phyloP scores from a whole-genome alignment of 2,113 vertebrate species.

The Callaeas wilsoni region DNA sequence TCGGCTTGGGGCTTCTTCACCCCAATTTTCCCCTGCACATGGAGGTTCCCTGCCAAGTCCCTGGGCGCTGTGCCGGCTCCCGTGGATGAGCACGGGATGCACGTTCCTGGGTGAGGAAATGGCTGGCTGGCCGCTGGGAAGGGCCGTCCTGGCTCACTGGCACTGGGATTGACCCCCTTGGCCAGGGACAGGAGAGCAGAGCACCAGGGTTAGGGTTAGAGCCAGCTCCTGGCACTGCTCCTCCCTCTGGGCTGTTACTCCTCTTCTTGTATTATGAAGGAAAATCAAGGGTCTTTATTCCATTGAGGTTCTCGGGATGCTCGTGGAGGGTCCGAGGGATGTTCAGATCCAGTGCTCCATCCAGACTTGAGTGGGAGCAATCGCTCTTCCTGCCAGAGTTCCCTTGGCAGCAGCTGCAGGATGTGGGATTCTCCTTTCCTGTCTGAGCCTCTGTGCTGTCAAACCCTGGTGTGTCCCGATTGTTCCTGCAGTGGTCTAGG shows the following conservation, averaged over 20 bases:
- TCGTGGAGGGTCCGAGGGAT: background rate
- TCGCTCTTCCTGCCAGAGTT: background rate
- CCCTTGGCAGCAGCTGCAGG: background rate
- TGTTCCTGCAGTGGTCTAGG: background rate
- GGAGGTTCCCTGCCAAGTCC: background rate
- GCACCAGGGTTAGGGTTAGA: background rate
- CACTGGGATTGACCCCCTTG: background rate
- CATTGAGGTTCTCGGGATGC: background rate
- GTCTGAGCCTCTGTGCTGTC: background rate
- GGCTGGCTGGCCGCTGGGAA: background rate
- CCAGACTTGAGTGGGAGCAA: background rate
- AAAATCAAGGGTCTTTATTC: background rate
- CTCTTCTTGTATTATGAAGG: accelerated
- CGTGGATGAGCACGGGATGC: background rate
- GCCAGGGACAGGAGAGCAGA: background rate
- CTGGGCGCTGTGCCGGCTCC: background rate
- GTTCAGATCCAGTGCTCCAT: background rate
- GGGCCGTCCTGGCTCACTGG: background rate
- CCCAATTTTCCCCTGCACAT: background rate
- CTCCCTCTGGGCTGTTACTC: background rate
- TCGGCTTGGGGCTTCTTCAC: background rate
- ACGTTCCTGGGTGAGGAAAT: background rate
- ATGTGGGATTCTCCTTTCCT: conserved; percentile 29
- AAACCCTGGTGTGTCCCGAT: accelerated
- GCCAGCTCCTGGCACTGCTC: background rate